Base-by-base conservation (phyloP, 2,113 vertebrate species). In the Austrofundulus limnaeus region DNA sequence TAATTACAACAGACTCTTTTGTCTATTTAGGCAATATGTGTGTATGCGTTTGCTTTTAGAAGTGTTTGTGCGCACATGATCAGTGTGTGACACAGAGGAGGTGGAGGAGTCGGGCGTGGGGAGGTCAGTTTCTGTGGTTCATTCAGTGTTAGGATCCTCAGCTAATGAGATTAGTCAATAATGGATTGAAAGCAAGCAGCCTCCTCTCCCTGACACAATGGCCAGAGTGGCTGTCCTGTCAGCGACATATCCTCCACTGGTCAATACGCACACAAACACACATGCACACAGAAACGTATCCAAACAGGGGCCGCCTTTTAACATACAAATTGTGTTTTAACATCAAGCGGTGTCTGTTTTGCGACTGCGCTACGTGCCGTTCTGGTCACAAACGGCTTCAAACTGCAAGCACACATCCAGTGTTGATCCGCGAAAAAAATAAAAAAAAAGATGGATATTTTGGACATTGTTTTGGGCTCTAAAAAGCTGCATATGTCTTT, bases 91-190 rank as follows among this genome's bases (percentile, higher is more conserved):
- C 23, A 52, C 54, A 15, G 50, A 68, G 51, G 20, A 47, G 62
- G 19, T 31, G 80, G 66, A n/a, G n/a, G n/a, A n/a, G n/a, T n/a
- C n/a, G 50, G 31, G 62, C 7, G 28, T 5, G 31, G 31, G 38
- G 66, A 75, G 78, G 86, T 82, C 72, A 61, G 75, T 70, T 79
- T 81, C 75, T 74, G 80, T 20, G 39, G 75, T 81, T 84, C 80
- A 82, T 89, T 85, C 84, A 87, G 75, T 54, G 76, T 87, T 87
- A 84, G 86, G 81, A 88, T 85, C 81, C 84, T 81, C 73, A 15
- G 68, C 84, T 88, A 89, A 89, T 89, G 83, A 89, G 84, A 88
- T 88, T 87, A 89, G 88, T 84, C 81, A 86, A 87, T 88, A 89
- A 86, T 83, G 84, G 83, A 85, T 85, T 84, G 86, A 88, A 87